Evolutionary conservation across 2,888 invertebrate genomes (phyloP).

Genomic region (Acleris holmiana): DNA sequence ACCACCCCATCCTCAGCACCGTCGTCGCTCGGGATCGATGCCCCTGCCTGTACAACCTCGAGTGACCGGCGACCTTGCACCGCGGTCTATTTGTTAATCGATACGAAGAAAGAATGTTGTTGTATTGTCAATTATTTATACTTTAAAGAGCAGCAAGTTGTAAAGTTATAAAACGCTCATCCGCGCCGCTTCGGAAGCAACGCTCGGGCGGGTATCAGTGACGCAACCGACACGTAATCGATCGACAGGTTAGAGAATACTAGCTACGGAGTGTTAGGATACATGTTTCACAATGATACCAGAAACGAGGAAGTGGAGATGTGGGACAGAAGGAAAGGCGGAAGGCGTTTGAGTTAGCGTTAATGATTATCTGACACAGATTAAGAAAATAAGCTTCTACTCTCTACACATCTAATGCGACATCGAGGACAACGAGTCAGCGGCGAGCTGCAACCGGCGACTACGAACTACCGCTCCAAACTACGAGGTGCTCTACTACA

Average conservation of each 20-base stretch:
- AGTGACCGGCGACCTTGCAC: constrained; percentile 23
- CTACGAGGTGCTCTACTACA: constrained; percentile 35
- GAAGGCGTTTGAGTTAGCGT: constrained; percentile 22
- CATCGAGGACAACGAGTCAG: constrained; percentile 14
- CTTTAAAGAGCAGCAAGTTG: constrained; percentile 27
- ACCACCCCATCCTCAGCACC: no score
- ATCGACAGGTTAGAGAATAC: constrained; percentile 34
- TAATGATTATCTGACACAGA: constrained; percentile 19
- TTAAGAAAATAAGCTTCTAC: constrained; percentile 18
- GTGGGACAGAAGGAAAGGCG: constrained; percentile 30
- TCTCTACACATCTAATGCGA: constrained; percentile 12
- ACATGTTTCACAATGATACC: constrained; percentile 24
- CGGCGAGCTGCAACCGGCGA: constrained; percentile 18
- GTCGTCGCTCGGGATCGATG: no score
- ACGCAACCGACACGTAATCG: constrained; percentile 36
- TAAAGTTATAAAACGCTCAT: constrained; percentile 28
- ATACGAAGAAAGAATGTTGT: constrained; percentile 27
- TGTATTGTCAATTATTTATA: constrained; percentile 28
- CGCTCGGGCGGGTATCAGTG: constrained; percentile 31
- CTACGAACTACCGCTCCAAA: constrained; percentile 31
- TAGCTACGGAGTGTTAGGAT: constrained; percentile 31
- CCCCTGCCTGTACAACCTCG: no score
- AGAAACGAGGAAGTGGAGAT: constrained; percentile 25
- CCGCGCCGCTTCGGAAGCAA: constrained; percentile 28
- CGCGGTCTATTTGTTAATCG: constrained; percentile 29